Conservation (phyloP, 2,888 invertebrate species). For the Toxonevra muliebris region DNA sequence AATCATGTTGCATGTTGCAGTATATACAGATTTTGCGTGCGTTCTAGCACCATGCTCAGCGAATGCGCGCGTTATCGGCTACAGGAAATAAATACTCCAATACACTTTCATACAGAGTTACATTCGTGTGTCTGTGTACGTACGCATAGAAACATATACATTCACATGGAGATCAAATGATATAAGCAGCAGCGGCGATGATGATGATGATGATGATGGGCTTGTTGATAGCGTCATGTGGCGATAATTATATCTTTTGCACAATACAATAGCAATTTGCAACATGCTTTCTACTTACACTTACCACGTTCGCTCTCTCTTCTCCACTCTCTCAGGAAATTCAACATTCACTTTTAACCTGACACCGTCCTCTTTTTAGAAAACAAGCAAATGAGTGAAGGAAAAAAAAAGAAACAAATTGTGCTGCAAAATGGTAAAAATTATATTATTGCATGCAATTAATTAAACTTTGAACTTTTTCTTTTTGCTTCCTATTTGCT, state of each 20-base stretch:
- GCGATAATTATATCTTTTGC: background rate
- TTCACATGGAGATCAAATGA: background rate
- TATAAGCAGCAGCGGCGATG: background rate
- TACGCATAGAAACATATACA: background rate
- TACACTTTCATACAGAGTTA: background rate
- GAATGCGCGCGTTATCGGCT: too few species aligned
- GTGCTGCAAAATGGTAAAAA: slow-evolving; percentile 14
- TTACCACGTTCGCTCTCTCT: background rate
- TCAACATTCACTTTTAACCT: too few species aligned
- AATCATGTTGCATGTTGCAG: too few species aligned
- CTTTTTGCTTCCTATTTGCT: too few species aligned
- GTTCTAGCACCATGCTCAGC: too few species aligned
- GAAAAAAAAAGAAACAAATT: background rate
- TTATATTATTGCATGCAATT: slow-evolving; percentile 27
- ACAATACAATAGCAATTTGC: too few species aligned
- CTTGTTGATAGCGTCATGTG: background rate
- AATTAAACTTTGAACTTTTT: slow-evolving; percentile 27
- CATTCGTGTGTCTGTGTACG: background rate
- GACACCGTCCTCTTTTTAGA: too few species aligned
- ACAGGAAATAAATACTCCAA: background rate
- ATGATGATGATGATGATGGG: too few species aligned
- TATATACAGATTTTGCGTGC: too few species aligned
- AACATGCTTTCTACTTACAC: background rate
- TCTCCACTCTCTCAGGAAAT: too few species aligned
- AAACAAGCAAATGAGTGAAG: too few species aligned